These are phyloP conservation scores for Erythrolamprus reginae DNA, from an alignment of 2,113 vertebrate species.

Conservation along the genomic window DNA sequence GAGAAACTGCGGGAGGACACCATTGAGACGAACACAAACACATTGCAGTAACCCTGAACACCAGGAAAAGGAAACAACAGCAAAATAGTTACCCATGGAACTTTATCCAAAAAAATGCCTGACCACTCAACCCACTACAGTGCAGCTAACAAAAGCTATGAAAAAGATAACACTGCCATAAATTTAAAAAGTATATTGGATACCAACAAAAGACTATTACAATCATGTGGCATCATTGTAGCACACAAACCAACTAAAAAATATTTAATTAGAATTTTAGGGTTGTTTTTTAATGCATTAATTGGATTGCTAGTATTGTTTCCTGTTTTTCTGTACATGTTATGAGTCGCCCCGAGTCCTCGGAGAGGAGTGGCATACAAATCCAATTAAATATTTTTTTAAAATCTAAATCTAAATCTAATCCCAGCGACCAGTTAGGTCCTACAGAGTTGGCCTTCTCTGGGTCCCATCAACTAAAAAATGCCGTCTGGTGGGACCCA, in stretches of 20 bases:
- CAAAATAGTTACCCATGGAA: background rate
- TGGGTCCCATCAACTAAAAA: too few relatives aligned
- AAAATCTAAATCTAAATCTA: too few relatives aligned
- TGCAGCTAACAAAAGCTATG: background rate
- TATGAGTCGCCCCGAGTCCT: too few relatives aligned
- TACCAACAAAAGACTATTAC: background rate
- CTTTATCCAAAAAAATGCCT: background rate
- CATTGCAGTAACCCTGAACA: background rate
- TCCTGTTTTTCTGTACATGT: too few relatives aligned
- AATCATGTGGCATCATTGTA: background rate
- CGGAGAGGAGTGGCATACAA: too few relatives aligned
- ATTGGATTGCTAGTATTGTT: too few relatives aligned
- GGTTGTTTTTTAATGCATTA: too few relatives aligned
- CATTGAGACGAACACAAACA: background rate
- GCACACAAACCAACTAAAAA: background rate
- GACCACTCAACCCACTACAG: background rate
- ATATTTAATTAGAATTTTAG: too few relatives aligned
- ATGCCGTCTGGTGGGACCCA: too few relatives aligned
- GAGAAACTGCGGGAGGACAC: background rate
- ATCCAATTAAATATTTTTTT: too few relatives aligned
- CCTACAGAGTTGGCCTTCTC: too few relatives aligned
- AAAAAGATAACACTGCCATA: background rate
- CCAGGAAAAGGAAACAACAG: background rate
- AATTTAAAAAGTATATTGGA: background rate
- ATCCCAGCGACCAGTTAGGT: too few relatives aligned